Percentiles rank a stretch among this genome's conserved stretches.
phyloP scores from a whole-genome alignment of 1,140 invertebrate species.

The Bombus pyrosoma region DNA sequence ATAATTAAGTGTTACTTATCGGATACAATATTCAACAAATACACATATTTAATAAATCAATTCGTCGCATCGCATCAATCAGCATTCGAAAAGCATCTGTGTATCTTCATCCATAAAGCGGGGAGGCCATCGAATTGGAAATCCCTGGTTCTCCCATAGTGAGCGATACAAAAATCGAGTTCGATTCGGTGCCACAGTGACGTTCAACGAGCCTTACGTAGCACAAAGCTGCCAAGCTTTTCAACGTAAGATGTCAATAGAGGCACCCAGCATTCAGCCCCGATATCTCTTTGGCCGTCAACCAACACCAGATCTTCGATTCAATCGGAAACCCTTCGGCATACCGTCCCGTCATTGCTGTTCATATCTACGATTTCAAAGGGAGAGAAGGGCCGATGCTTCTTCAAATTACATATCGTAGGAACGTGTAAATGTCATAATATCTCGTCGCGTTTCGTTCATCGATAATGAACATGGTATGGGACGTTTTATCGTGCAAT shows the following conservation, averaged over 20 bases:
- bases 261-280: constrained; percentile 15
- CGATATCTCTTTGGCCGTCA: constrained; percentile 50
- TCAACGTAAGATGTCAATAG: constrained; percentile 51
- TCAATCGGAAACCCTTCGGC: constrained; percentile 26
- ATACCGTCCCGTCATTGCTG: constrained; percentile 14
- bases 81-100: not conserved
- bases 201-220: constrained; percentile 9
- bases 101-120: not conserved
- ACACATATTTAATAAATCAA: not conserved
- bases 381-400: not conserved
- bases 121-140: not conserved
- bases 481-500: not conserved
- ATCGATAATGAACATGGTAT: constrained; percentile 26
- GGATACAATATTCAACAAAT: too few species aligned
- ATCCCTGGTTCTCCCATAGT: not conserved
- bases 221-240: constrained; percentile 45
- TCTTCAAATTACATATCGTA: not conserved
- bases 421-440: not conserved
- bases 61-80: not conserved
- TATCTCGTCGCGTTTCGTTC: not conserved
- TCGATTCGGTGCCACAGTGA: constrained; percentile 4
- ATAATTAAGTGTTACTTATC: not conserved
- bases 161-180: constrained; percentile 49
- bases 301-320: constrained; percentile 43
- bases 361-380: not conserved